Evolutionary conservation across 2,797 vertebrate species (phyloP).

Genomic region (Caiman crocodilus): DNA sequence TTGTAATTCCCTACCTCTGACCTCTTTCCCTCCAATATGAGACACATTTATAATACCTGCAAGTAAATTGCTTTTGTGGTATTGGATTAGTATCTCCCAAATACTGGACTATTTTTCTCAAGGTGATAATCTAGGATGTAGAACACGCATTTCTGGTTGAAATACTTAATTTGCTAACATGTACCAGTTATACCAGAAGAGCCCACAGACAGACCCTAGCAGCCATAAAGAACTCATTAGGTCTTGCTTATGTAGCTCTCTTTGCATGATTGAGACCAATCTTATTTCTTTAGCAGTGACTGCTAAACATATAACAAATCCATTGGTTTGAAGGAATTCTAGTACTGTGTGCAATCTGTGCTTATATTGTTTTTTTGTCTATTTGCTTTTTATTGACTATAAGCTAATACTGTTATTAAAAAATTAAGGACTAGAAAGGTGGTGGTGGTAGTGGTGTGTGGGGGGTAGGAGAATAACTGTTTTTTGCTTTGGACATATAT

Average conservation of each 20-base stretch:
- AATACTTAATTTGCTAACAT: neutral
- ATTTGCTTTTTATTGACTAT: neutral
- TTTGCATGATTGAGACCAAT: neutral
- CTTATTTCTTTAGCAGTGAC: neutral
- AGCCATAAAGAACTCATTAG: neutral
- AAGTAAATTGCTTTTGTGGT: neutral
- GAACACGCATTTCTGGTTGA: neutral
- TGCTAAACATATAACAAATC: neutral
- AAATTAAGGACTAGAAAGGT: neutral
- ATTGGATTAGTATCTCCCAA: neutral
- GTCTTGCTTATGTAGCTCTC: neutral
- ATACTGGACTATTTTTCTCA: neutral
- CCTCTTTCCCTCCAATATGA: neutral
- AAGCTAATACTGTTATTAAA: neutral
- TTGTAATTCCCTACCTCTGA: neutral
- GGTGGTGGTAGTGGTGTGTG: too few relatives aligned
- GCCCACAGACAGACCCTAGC: neutral
- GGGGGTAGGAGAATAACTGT: neutral
- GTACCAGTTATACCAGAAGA: neutral
- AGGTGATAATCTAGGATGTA: neutral
- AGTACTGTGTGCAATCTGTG: neutral
- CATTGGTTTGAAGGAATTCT: neutral
- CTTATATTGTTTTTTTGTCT: neutral
- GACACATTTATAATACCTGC: neutral
- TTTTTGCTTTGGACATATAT: neutral